Conservation (phyloP, 53 echinoderm and acorn worm genomes). For the Stichopus horrens region DNA sequence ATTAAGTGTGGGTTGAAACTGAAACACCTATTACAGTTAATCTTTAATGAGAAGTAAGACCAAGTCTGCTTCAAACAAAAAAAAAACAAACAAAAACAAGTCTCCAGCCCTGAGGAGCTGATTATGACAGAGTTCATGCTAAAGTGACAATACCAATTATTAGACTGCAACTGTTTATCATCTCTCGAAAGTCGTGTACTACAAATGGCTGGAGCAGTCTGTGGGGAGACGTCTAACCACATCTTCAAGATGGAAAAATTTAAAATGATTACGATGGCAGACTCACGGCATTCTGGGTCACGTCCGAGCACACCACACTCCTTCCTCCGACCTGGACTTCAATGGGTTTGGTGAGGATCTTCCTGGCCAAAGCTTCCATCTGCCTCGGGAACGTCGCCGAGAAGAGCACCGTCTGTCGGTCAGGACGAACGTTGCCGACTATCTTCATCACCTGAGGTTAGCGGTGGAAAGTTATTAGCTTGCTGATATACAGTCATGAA, state of each 20-base stretch:
- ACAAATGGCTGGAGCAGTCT: background rate
- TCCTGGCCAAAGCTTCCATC: conserved; percentile 91
- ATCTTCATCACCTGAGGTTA: conserved; percentile 93
- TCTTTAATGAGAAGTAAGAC: too few relatives aligned
- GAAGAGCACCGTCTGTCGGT: conserved; percentile 94
- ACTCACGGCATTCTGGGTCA: conserved; percentile 88
- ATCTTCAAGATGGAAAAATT: too few relatives aligned
- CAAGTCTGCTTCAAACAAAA: too few relatives aligned
- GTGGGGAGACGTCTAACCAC: too few relatives aligned
- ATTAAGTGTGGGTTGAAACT: too few relatives aligned
- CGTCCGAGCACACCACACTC: conserved; percentile 93
- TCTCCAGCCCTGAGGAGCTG: background rate
- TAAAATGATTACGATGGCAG: background rate
- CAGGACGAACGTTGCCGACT: conserved; percentile 95
- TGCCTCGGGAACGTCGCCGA: conserved; percentile 88
- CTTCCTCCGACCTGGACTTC: conserved; percentile 95
- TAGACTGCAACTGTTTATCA: background rate
- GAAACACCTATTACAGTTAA: too few relatives aligned
- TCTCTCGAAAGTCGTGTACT: background rate
- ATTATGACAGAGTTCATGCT: too few relatives aligned
- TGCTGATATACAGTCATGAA: too few relatives aligned
- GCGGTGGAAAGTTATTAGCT: background rate
- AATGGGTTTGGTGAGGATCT: conserved; percentile 91
- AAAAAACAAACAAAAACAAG: background rate
- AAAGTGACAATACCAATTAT: background rate